Evolutionary conservation across 1,140 invertebrate genomes (phyloP).

Genomic region (Campodea augens): DNA sequence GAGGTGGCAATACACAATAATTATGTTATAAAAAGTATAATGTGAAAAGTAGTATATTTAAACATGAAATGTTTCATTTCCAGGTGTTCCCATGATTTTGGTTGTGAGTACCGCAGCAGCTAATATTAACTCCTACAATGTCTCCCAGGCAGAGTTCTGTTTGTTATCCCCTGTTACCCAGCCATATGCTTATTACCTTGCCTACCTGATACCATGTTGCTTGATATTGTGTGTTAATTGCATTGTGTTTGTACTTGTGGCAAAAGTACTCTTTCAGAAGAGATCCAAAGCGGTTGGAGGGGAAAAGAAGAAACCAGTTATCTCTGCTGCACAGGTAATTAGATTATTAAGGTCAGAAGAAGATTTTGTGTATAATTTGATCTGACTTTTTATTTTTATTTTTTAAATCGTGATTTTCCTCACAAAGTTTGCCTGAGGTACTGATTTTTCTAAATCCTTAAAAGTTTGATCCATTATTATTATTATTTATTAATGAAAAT

Average conservation of each 20-base stretch:
- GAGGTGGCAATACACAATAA: no score
- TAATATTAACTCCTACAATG: constrained; percentile 15
- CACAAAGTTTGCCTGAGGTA: no score
- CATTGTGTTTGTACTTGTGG: constrained; percentile 28
- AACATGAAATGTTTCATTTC: constrained; percentile 11
- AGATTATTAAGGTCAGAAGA: background rate
- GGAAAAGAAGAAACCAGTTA: constrained; percentile 7
- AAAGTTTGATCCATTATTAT: constrained; percentile 10
- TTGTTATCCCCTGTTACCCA: constrained; percentile 16
- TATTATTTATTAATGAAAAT: no score
- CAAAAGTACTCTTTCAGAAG: constrained; percentile 26
- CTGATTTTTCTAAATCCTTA: no score
- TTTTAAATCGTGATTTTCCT: no score
- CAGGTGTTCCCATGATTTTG: constrained; percentile 22
- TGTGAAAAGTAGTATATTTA: no score
- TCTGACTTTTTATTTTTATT: no score
- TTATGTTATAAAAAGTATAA: no score
- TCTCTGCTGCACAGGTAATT: constrained; percentile 14
- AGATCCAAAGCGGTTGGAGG: constrained; percentile 14
- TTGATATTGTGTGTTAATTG: constrained; percentile 28
- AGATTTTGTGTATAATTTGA: background rate
- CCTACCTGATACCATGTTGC: constrained; percentile 24
- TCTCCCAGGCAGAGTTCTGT: constrained; percentile 15
- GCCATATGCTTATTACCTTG: constrained; percentile 15
- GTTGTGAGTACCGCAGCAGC: constrained; percentile 13